These are phyloP conservation scores for Neoaliturus tenellus DNA, from an alignment of 2,888 invertebrate genomes.

Conservation along the genomic window DNA sequence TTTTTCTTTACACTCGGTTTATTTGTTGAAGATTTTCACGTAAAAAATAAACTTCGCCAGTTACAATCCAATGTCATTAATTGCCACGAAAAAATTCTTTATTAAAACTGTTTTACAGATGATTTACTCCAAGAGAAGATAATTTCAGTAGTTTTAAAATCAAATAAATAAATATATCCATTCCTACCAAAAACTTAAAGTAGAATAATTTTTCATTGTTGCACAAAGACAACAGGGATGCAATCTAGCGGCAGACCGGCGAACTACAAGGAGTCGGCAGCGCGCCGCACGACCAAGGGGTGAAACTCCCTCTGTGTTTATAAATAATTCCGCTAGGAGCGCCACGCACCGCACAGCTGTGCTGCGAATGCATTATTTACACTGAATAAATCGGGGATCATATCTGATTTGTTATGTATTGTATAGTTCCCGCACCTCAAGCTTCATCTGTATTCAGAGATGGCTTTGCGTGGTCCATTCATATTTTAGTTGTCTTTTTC, in stretches of 20 bases:
- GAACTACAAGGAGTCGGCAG: constrained; percentile 9
- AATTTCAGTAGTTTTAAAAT: too few species aligned
- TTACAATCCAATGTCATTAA: too few species aligned
- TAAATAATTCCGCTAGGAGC: constrained; percentile 30
- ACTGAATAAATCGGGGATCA: constrained; percentile 19
- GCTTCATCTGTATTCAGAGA: constrained; percentile 23
- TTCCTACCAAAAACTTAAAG: too few species aligned
- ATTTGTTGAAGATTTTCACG: too few species aligned
- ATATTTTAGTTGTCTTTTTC: constrained; percentile 28
- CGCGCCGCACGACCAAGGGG: not conserved
- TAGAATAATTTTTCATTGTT: too few species aligned
- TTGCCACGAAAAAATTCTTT: too few species aligned
- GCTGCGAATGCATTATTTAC: constrained; percentile 32
- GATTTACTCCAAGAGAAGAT: too few species aligned
- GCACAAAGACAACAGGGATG: not conserved
- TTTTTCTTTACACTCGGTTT: too few species aligned
- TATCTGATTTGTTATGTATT: constrained; percentile 37
- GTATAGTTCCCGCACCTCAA: constrained; percentile 38
- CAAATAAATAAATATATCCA: too few species aligned
- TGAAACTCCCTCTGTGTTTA: constrained; percentile 4
- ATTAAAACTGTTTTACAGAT: too few species aligned
- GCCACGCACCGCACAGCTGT: constrained; percentile 8
- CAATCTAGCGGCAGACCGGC: not conserved
- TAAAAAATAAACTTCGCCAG: too few species aligned
- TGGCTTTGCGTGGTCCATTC: constrained; percentile 4